Percentiles rank a stretch among this genome's conserved stretches.
Conservation (phyloP, 2,888 invertebrate species). For the Drosophila merina region DNA sequence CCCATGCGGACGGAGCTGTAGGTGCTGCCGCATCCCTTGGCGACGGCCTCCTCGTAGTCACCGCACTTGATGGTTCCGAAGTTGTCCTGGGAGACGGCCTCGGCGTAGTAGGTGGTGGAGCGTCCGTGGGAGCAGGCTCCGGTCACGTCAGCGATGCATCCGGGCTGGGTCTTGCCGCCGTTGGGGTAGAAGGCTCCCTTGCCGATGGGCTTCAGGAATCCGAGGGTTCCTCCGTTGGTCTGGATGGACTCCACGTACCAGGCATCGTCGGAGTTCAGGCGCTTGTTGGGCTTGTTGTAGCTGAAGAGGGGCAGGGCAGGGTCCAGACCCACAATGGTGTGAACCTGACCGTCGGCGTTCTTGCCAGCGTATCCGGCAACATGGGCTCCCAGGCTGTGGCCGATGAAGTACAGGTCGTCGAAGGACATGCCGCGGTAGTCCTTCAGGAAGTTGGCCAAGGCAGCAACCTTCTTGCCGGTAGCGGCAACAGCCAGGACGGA, state of each 20-base stretch:
- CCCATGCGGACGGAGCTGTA: slow-evolving; percentile 78
- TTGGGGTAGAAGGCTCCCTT: slow-evolving; percentile 86
- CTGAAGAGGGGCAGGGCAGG: slow-evolving; percentile 81
- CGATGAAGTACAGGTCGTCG: slow-evolving; percentile 85
- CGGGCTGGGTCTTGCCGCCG: slow-evolving; percentile 85
- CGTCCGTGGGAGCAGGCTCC: slow-evolving; percentile 84
- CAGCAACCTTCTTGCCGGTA: slow-evolving; percentile 76
- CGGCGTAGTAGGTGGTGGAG: slow-evolving; percentile 83
- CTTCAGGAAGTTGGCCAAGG: slow-evolving; percentile 82
- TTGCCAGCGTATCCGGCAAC: slow-evolving; percentile 87
- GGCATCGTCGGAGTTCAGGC: slow-evolving; percentile 47
- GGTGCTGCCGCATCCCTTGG: slow-evolving; percentile 64
- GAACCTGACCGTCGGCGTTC: slow-evolving; percentile 85
- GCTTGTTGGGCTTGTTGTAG: slow-evolving; percentile 67
- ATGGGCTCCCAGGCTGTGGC: slow-evolving; percentile 87
- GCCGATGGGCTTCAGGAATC: slow-evolving; percentile 81
- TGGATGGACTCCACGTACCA: slow-evolving; percentile 82
- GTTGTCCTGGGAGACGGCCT: slow-evolving; percentile 81
- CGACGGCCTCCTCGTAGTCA: slow-evolving; percentile 64
- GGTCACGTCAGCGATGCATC: slow-evolving; percentile 83
- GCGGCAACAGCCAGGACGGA: slow-evolving; percentile 84
- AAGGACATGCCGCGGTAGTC: slow-evolving; percentile 84
- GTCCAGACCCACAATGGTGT: slow-evolving; percentile 85
- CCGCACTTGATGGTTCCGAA: slow-evolving; percentile 79
- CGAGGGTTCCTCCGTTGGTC: slow-evolving; percentile 79